These are phyloP conservation scores for Salvelinus sp. DNA, from an alignment of 2,113 vertebrate species.

Conservation along the genomic window DNA sequence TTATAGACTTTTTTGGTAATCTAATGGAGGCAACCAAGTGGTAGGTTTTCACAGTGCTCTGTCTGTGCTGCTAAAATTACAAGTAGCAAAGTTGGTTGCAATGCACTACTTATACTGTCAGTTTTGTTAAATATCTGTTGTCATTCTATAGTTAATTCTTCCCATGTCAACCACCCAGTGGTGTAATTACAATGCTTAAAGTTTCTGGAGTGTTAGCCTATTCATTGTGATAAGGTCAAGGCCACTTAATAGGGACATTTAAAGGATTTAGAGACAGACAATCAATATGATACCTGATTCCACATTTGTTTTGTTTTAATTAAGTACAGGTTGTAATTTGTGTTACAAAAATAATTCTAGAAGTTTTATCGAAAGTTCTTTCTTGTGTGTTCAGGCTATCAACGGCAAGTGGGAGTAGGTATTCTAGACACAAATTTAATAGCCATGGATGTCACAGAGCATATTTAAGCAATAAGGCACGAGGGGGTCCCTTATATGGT, in stretches of 20 bases:
- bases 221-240: no score
- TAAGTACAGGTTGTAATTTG: slow-evolving; percentile 37
- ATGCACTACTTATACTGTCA: background rate
- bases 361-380: slow-evolving; percentile 52
- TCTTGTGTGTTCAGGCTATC: slow-evolving; percentile 30
- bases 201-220: no score
- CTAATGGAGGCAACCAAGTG: background rate
- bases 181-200: no score
- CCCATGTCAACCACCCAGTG: no score
- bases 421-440: slow-evolving; percentile 55
- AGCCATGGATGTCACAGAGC: slow-evolving; percentile 41
- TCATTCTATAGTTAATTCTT: background rate
- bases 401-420: slow-evolving; percentile 22
- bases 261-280: no score
- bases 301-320: background rate
- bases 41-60: background rate
- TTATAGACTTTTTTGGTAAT: slow-evolving; percentile 23
- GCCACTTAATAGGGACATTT: no score
- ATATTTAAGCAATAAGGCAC: no score
- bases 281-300: no score
- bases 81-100: background rate
- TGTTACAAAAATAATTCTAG: slow-evolving; percentile 43
- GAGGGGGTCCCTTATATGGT: no score
- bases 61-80: background rate
- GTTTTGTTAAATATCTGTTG: background rate